phyloP scores from a whole-genome alignment of 2,888 invertebrate species.

The Temnothorax rugatulus region DNA sequence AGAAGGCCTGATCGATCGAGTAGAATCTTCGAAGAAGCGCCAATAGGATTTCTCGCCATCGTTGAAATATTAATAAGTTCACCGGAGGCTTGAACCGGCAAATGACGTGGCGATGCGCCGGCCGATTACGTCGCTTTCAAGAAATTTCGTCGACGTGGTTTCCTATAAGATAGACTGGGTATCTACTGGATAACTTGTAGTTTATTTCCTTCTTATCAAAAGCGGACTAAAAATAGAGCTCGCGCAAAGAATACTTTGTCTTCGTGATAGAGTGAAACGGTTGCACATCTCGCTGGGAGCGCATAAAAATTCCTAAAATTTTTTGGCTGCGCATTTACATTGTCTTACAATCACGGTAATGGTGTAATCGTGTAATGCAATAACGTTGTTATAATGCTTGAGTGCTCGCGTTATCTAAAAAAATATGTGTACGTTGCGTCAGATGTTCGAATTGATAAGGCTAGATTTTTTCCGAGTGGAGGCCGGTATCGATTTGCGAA shows the following conservation, averaged over 20 bases:
- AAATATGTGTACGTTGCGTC: constrained; percentile 25
- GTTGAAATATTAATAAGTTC: constrained; percentile 53
- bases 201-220: constrained; percentile 5
- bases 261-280: not conserved
- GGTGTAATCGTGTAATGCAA: constrained; percentile 32
- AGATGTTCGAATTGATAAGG: constrained; percentile 31
- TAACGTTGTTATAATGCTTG: constrained; percentile 3
- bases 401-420: constrained; percentile 34
- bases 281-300: not conserved
- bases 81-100: constrained; percentile 24
- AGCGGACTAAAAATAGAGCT: not conserved
- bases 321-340: not conserved
- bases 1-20: constrained; percentile 1
- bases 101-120: constrained; percentile 48
- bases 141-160: constrained; percentile 56
- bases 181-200: not conserved
- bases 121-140: constrained; percentile 9
- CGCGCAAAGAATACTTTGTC: not conserved
- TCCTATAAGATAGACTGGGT: not conserved
- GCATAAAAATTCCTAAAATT: not conserved
- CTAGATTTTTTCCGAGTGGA: constrained; percentile 10
- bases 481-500: constrained; percentile 17
- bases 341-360: constrained; percentile 6
- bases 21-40: constrained; percentile 54
- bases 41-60: constrained; percentile 52